A percentile compares a stretch with the other conserved stretches of the same genome.
Evolutionary conservation across 1,140 invertebrate species (phyloP).

Genomic region (Plutomurus gul): DNA sequence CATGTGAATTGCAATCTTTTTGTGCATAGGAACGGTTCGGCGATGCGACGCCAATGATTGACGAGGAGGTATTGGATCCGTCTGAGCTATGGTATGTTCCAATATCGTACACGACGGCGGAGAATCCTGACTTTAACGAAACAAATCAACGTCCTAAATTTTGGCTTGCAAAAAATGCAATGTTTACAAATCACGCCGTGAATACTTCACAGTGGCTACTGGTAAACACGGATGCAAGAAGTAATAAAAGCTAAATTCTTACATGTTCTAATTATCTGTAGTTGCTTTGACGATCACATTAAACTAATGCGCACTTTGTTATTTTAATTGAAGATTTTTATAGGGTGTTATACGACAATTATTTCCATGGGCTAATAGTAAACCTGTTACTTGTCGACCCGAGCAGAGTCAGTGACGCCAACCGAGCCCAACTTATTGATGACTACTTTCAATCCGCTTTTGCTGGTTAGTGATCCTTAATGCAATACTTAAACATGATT

Average conservation of each 20-base stretch:
- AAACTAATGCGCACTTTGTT: background rate
- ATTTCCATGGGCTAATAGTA: too few relatives aligned
- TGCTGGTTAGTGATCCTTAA: background rate
- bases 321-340: background rate
- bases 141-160: background rate
- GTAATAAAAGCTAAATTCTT: background rate
- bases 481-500: background rate
- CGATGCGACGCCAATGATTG: too few relatives aligned
- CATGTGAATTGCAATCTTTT: too few relatives aligned
- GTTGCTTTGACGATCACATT: background rate
- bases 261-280: background rate
- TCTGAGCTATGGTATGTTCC: background rate
- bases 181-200: background rate
- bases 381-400: background rate
- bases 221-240: background rate
- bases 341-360: background rate
- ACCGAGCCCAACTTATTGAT: background rate
- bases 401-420: background rate
- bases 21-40: too few relatives aligned
- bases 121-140: background rate
- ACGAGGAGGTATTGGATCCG: too few relatives aligned
- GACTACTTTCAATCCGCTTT: background rate
- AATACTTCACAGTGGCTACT: background rate
- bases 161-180: background rate
- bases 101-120: background rate